Conservation (phyloP, 2,797 vertebrate genomes). For the Molothrus ater region DNA sequence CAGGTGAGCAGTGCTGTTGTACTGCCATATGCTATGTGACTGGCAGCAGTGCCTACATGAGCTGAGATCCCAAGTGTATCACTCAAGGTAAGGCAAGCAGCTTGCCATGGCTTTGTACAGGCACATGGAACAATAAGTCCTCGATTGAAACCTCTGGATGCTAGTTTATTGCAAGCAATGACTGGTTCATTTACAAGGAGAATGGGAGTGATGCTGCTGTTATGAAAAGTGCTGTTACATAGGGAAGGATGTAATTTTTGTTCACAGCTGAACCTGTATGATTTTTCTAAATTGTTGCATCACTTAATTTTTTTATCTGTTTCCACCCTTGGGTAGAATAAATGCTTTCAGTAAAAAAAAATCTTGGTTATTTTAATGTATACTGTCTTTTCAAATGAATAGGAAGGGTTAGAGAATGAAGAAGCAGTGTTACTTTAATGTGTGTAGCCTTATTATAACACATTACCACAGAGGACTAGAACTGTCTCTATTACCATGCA, state of each 20-base stretch:
- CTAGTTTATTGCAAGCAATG: background rate
- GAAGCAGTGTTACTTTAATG: background rate
- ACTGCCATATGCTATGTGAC: background rate
- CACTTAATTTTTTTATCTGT: background rate
- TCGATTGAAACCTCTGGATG: background rate
- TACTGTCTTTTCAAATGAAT: background rate
- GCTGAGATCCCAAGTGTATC: background rate
- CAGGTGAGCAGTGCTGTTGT: background rate
- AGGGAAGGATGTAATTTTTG: background rate
- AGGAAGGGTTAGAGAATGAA: background rate
- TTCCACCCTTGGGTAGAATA: background rate
- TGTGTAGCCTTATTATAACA: rapidly evolving
- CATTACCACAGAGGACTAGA: background rate
- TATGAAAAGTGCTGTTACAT: background rate
- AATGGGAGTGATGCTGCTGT: background rate
- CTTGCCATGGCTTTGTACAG: background rate
- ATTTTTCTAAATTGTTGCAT: background rate
- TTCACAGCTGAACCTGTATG: background rate
- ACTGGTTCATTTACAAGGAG: background rate
- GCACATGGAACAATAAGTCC: background rate
- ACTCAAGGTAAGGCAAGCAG: background rate
- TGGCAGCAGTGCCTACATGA: background rate
- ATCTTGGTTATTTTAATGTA: background rate
- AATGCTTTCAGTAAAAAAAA: background rate
- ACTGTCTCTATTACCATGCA: background rate